These are phyloP conservation scores for Vanessa tameamea DNA, from an alignment of 1,140 invertebrate species.

Conservation along the genomic window DNA sequence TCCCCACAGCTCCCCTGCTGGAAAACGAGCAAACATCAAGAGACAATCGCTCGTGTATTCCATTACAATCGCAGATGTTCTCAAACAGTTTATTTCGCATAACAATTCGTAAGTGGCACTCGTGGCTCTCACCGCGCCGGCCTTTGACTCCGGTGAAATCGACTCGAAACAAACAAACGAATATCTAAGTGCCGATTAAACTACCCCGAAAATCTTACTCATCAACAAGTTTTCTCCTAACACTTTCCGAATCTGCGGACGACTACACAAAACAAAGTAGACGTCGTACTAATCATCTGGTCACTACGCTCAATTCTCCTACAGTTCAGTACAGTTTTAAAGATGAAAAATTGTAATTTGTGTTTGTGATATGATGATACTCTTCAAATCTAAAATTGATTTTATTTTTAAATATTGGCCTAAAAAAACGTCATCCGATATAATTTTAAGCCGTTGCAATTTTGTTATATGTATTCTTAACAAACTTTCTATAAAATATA, in stretches of 20 bases:
- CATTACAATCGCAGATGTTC: constrained; percentile 40
- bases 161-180: constrained; percentile 25
- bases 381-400: no score
- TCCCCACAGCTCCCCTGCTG: constrained; percentile 22
- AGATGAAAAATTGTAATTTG: no score
- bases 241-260: constrained; percentile 1
- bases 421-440: no score
- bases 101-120: constrained; percentile 29
- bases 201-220: constrained; percentile 30
- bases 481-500: no score
- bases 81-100: constrained; percentile 39
- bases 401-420: no score
- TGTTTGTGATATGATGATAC: no score
- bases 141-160: constrained; percentile 26
- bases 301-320: background rate
- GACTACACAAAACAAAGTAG: background rate
- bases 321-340: no score
- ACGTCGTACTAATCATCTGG: background rate
- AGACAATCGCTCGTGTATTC: constrained; percentile 33
- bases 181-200: constrained; percentile 34
- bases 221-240: constrained; percentile 15
- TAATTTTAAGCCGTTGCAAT: no score
- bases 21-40: constrained; percentile 29
- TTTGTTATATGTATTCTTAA: no score
- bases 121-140: constrained; percentile 18